phyloP scores from a whole-genome alignment of 2,113 vertebrate species.

The Amia ocellicauda region DNA sequence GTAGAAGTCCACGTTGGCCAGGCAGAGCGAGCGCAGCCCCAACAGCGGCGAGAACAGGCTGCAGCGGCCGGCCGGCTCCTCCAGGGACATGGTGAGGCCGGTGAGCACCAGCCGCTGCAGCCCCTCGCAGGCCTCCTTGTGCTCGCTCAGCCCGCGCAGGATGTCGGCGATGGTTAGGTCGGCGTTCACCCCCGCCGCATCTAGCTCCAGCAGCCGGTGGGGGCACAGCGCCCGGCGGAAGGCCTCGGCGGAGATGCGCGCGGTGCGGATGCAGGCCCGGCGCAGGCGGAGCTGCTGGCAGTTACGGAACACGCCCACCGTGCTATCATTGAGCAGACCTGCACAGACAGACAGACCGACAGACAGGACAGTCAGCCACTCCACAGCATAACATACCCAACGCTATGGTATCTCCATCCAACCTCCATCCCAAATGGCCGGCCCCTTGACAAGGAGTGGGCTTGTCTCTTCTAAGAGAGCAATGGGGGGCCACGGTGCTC shows the following conservation, averaged over 20 bases:
- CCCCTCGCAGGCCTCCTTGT: conserved; percentile 86
- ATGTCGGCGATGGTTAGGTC: conserved; percentile 97
- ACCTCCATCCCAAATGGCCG: no score
- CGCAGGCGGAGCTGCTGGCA: conserved; percentile 85
- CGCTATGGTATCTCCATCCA: no score
- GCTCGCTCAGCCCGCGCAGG: conserved; percentile 85
- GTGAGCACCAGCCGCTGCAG: conserved; percentile 91
- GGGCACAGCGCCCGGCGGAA: conserved; percentile 90
- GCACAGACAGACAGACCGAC: not conserved
- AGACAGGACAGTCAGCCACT: no score
- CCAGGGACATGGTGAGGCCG: conserved; percentile 90
- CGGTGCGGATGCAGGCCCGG: conserved; percentile 89
- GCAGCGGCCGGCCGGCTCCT: conserved; percentile 82
- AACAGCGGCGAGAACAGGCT: conserved; percentile 83
- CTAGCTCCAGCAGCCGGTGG: conserved; percentile 90
- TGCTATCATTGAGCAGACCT: conserved; percentile 95
- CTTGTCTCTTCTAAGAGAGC: no score
- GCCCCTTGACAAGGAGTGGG: no score
- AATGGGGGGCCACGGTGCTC: no score
- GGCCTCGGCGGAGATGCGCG: conserved; percentile 92
- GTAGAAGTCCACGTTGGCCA: conserved; percentile 95
- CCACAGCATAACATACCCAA: no score
- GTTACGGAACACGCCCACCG: conserved; percentile 89
- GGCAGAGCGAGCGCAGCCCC: conserved; percentile 84
- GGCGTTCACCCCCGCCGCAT: conserved; percentile 90